These are phyloP conservation scores for Platyura marginata DNA, from an alignment of 1,140 invertebrate species.

Conservation along the genomic window DNA sequence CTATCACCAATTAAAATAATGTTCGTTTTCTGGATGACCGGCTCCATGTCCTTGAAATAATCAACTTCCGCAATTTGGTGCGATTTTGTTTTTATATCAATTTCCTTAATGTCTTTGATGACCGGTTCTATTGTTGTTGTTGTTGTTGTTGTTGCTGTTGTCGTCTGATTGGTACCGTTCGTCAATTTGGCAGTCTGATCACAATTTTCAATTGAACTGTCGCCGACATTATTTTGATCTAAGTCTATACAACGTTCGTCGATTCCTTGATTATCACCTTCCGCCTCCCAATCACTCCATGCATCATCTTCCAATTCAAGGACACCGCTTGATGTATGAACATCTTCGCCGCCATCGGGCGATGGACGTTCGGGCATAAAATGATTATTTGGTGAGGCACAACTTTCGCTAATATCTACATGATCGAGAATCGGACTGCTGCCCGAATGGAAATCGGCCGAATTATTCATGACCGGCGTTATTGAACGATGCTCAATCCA, in stretches of 20 bases:
- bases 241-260: slow-evolving; percentile 1
- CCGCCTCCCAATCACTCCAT: slow-evolving; percentile 63
- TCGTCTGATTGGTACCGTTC: slow-evolving; percentile 7
- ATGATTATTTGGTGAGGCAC: slow-evolving; percentile 13
- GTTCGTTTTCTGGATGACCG: slow-evolving; percentile 47
- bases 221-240: slow-evolving; percentile 1
- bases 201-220: slow-evolving; percentile 4
- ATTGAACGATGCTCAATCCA: slow-evolving; percentile 20
- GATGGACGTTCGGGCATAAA: slow-evolving; percentile 49
- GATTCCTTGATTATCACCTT: slow-evolving; percentile 21
- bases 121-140: slow-evolving; percentile 28
- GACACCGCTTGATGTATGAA: slow-evolving; percentile 28
- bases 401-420: slow-evolving; percentile 15
- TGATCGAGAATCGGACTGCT: slow-evolving; percentile 12
- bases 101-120: slow-evolving; percentile 42
- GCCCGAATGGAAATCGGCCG: slow-evolving; percentile 15
- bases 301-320: slow-evolving; percentile 26
- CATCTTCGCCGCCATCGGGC: slow-evolving; percentile 63
- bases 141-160: slow-evolving; percentile 7
- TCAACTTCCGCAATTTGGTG: slow-evolving; percentile 29
- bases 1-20: slow-evolving; percentile 7
- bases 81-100: slow-evolving; percentile 51
- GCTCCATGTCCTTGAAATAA: slow-evolving; percentile 70
- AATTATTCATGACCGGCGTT: slow-evolving; percentile 16
- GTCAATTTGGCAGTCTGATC: slow-evolving; percentile 5